A percentile compares a stretch with the other conserved stretches of the same genome.
Evolutionary conservation across 2,888 invertebrate species (phyloP).

Genomic region (Amiota mariae): DNA sequence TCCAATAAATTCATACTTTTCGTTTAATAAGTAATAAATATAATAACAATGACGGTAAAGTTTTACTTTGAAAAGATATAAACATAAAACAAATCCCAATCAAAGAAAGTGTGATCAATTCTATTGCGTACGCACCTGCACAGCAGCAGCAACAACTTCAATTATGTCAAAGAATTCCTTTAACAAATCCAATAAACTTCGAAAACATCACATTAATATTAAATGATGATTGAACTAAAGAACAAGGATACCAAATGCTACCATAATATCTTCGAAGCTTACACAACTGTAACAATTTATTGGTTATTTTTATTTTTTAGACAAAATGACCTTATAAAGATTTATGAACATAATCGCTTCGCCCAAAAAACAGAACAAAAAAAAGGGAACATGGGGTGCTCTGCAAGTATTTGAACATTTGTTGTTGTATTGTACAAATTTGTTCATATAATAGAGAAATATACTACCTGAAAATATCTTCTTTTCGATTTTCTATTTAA

Average conservation of each 20-base stretch:
- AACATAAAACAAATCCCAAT: neutral
- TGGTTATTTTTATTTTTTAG: conserved; percentile 61
- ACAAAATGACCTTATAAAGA: conserved; percentile 62
- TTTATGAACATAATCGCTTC: conserved; percentile 50
- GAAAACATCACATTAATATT: conserved; percentile 66
- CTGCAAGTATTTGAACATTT: too few species aligned
- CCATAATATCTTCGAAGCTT: conserved; percentile 49
- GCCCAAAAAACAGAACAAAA: neutral
- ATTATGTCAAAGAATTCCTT: conserved; percentile 57
- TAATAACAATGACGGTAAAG: too few species aligned
- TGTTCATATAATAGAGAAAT: too few species aligned
- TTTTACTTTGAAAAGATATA: too few species aligned
- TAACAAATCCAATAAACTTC: conserved; percentile 66
- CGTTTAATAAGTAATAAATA: too few species aligned
- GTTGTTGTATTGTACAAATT: too few species aligned
- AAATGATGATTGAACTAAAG: conserved; percentile 67
- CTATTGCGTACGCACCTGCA: conserved; percentile 64
- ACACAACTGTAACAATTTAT: conserved; percentile 70
- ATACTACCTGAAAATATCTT: too few species aligned
- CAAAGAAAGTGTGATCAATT: conserved; percentile 35
- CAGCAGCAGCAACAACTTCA: conserved; percentile 48
- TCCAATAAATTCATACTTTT: too few species aligned
- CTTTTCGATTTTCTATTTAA: too few species aligned
- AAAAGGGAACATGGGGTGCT: neutral
- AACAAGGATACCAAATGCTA: conserved; percentile 27